Evolutionary conservation across 1,140 invertebrate genomes (phyloP).

Genomic region (Monochamus saltuarius): DNA sequence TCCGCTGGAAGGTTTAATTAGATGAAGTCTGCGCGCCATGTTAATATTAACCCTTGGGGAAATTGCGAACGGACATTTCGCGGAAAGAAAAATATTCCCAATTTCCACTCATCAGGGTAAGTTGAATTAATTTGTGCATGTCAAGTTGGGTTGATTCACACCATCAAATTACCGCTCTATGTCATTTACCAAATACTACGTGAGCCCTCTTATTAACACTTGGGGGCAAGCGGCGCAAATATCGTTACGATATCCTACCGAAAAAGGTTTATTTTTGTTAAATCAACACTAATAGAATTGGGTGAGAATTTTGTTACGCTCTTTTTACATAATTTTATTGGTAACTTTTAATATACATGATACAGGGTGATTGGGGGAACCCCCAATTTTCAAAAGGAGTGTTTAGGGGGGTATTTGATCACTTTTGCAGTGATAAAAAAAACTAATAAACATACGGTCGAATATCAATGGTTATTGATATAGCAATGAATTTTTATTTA

Average conservation of each 20-base stretch:
- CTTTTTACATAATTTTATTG: slow-evolving; percentile 1
- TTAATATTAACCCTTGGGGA: slow-evolving; percentile 41
- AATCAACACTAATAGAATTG: neutral
- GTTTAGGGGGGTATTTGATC: no score
- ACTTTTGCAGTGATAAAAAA: no score
- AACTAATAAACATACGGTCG: no score
- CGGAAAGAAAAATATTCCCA: slow-evolving; percentile 40
- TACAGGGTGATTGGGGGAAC: no score
- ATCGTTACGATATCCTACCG: neutral
- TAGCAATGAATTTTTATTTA: no score
- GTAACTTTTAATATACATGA: no score
- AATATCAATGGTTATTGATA: no score
- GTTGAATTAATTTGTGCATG: slow-evolving; percentile 37
- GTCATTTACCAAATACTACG: slow-evolving; percentile 9
- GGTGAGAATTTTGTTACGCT: neutral
- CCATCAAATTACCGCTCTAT: slow-evolving; percentile 20
- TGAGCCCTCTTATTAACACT: no score
- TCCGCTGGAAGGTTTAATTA: slow-evolving; percentile 35
- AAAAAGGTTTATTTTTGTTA: neutral
- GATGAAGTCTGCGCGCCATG: slow-evolving; percentile 33
- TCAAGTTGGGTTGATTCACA: slow-evolving; percentile 23
- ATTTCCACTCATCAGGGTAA: slow-evolving; percentile 39
- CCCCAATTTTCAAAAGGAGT: no score
- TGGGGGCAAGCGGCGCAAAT: neutral
- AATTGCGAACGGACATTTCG: slow-evolving; percentile 40